phyloP scores from a whole-genome alignment of 2,113 vertebrate species.

The Furnarius figulus region DNA sequence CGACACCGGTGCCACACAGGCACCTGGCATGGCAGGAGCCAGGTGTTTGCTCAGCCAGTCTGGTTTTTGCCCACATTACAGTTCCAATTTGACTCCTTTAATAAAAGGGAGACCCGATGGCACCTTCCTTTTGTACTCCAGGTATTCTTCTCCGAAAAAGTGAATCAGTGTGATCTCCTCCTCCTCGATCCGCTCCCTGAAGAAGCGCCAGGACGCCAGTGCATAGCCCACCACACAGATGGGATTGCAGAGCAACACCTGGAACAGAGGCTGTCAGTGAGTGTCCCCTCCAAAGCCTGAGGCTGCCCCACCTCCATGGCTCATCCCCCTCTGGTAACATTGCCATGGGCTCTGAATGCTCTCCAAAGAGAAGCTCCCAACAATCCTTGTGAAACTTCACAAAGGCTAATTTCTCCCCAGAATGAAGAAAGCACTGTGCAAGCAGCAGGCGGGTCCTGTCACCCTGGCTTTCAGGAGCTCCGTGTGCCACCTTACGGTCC shows the following conservation, averaged over 20 bases:
- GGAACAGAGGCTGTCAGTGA: not conserved
- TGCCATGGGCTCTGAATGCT: not conserved
- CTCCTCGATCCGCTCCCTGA: conserved; percentile 93
- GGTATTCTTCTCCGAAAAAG: conserved; percentile 94
- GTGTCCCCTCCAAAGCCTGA: fast-evolving
- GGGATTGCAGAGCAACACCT: conserved; percentile 95
- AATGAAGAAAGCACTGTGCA: fast-evolving
- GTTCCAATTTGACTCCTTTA: conserved; percentile 87
- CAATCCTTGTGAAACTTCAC: not conserved
- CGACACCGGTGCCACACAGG: not conserved
- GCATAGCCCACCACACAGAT: conserved; percentile 89
- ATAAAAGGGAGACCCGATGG: conserved; percentile 94
- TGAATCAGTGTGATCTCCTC: conserved; percentile 93
- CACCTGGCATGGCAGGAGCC: not conserved
- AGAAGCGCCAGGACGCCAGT: conserved; percentile 93
- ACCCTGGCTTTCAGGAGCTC: not conserved
- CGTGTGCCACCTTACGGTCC: fast-evolving
- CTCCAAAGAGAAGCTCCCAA: not conserved
- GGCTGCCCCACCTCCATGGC: not conserved
- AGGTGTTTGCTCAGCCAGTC: not conserved
- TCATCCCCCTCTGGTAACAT: not conserved
- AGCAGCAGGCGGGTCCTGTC: not conserved
- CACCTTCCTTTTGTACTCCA: conserved; percentile 91
- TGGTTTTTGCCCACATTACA: not conserved
- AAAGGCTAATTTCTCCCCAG: not conserved